These are phyloP conservation scores for Nematostella vectensis DNA, from an alignment of 92 coral and sea anemone genomes.

Conservation along the genomic window DNA sequence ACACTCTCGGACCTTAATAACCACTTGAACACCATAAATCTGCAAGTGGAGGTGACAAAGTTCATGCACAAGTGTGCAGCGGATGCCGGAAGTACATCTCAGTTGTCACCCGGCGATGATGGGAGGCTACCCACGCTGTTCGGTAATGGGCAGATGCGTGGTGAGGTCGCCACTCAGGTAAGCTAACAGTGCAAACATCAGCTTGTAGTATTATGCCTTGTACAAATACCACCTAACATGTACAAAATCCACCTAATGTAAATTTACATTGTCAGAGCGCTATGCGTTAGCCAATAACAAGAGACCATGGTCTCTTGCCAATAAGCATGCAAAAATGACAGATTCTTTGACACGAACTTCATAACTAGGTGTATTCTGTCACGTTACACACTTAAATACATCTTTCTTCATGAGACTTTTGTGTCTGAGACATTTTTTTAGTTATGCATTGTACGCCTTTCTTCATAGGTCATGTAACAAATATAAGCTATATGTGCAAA, in stretches of 20 bases:
- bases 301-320: too few relatives aligned
- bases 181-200: conserved; percentile 7
- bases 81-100: conserved; percentile 48
- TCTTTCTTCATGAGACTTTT: too few relatives aligned
- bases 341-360: too few relatives aligned
- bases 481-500: too few relatives aligned
- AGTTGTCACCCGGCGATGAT: conserved; percentile 32
- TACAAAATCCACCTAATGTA: neutral
- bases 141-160: conserved; percentile 76
- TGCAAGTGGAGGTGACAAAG: conserved; percentile 84
- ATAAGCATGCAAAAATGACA: too few relatives aligned
- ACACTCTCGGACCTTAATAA: conserved; percentile 77
- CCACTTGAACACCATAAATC: conserved; percentile 76
- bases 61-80: conserved; percentile 69
- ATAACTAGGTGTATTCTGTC: too few relatives aligned
- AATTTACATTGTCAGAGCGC: neutral
- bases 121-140: conserved; percentile 70
- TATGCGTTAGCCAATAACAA: too few relatives aligned
- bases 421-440: too few relatives aligned
- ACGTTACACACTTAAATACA: too few relatives aligned
- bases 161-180: conserved; percentile 84
- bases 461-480: too few relatives aligned
- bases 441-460: too few relatives aligned
- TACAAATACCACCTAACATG: neutral
- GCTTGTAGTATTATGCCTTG: neutral